phyloP scores from a whole-genome alignment of 2,888 invertebrate species.

The Megamerina dolium region DNA sequence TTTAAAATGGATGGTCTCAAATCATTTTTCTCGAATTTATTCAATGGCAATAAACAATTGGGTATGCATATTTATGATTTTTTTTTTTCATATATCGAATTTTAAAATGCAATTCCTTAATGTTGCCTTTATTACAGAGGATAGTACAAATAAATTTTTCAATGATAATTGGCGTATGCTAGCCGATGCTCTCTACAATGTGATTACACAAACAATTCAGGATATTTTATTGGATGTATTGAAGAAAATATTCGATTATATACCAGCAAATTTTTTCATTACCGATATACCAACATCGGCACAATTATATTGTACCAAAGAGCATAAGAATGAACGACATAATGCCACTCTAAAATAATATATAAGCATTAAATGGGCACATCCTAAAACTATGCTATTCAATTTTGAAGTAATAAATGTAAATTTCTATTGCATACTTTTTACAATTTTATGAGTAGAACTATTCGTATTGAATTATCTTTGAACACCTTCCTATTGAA shows the following conservation, averaged over 20 bases:
- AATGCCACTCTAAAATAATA: no score
- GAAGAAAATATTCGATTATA: conserved; percentile 61
- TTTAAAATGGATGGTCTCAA: conserved; percentile 63
- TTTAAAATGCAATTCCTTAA: no score
- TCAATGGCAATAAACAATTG: conserved; percentile 65
- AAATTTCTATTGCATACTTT: no score
- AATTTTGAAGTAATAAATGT: no score
- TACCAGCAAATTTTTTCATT: conserved; percentile 65
- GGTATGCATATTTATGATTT: conserved; percentile 50
- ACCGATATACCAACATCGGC: conserved; percentile 54
- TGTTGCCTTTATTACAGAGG: no score
- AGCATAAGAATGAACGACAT: conserved; percentile 18
- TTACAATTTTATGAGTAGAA: no score
- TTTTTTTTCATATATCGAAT: not conserved
- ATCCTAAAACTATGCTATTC: no score
- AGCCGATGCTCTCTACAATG: conserved; percentile 63
- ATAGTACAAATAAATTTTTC: conserved; percentile 66
- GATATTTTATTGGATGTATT: conserved; percentile 64
- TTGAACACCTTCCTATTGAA: no score
- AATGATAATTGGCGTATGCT: conserved; percentile 70
- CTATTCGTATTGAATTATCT: no score
- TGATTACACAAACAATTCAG: conserved; percentile 64
- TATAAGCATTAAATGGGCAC: no score
- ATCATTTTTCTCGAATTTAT: conserved; percentile 64
- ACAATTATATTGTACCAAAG: conserved; percentile 37